Base-by-base conservation (phyloP, 2,113 vertebrate species). In the Pardalotus punctatus region DNA sequence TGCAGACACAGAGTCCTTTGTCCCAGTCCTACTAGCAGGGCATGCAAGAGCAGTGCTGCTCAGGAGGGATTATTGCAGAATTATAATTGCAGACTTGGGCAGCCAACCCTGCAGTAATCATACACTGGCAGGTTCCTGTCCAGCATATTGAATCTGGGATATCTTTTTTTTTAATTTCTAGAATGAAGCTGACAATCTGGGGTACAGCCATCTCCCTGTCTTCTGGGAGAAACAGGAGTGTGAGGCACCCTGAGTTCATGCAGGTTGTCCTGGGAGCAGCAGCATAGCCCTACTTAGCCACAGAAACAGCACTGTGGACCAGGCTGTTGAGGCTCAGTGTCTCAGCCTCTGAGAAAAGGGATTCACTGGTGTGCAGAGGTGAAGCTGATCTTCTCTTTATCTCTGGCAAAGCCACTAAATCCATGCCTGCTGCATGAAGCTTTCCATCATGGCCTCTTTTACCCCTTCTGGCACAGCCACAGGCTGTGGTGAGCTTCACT, bases 401-500 rank as follows among this genome's bases (percentile, higher is more conserved):
- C 22, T 86, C 45, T 40, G 51, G 23, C 61, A 90, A 74, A 78
- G 33, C 17, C 25, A 29, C 20, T 35, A 45, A 47, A 76, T 45
- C 48, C 20, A 74, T 54, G 15, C 2, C 8, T 58, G 38, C 43
- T 62, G 8, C 12, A 4, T 25, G 38, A 47, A 69, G 40, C 28
- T 11, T 10, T 91, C 58, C 10, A 1, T 35, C 0, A 0, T 4
- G 4, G 19, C 60, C 12, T 56, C 8, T n/a, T 58, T 64, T 45
- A 40, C 7, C 7, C 12, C 6, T 78, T 65, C 19, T 54, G 48
- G 31, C 2, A 2, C 36, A 57, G 50, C 27, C 3, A 4, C 0
- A 0, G 24, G 3, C 45, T 79, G 19, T 45, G 40, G 53, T 47
- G 29, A 60, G 20, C 60, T 73, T 71, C 42, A 11, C 42, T 58